A percentile compares a stretch with the other conserved stretches of the same genome.
Evolutionary conservation across 2,797 vertebrate genomes (phyloP).

Genomic region (Epinephelus malabaricus): DNA sequence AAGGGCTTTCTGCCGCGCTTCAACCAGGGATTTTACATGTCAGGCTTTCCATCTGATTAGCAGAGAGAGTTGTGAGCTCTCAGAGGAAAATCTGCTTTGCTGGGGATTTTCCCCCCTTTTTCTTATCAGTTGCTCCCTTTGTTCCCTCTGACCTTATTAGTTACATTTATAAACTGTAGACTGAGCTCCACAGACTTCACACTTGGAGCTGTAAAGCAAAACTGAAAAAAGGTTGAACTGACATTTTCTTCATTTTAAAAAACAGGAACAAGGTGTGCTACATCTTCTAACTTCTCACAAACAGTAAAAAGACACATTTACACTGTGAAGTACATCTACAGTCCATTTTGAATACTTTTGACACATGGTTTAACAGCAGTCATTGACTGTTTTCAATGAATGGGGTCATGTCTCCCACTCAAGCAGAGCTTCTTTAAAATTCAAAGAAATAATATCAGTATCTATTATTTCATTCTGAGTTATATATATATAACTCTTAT

Average conservation of each 20-base stretch:
- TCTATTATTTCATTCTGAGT: not conserved
- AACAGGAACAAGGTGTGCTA: not conserved
- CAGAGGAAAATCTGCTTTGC: slow-evolving; percentile 63
- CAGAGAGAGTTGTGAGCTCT: slow-evolving; percentile 44
- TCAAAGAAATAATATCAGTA: not conserved
- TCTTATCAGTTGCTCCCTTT: slow-evolving; percentile 30
- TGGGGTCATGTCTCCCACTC: not conserved
- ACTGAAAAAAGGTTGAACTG: not conserved
- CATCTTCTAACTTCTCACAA: not conserved
- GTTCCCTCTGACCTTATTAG: slow-evolving; percentile 21
- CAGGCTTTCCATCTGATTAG: slow-evolving; percentile 68
- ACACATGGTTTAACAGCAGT: not conserved
- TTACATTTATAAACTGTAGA: slow-evolving; percentile 23
- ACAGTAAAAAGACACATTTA: not conserved
- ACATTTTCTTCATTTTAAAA: slow-evolving; percentile 1
- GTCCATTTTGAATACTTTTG: not conserved
- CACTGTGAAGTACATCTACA: not conserved
- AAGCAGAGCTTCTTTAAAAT: slow-evolving; percentile 10
- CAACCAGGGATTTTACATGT: slow-evolving; percentile 62
- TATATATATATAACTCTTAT: not conserved
- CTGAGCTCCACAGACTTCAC: not conserved
- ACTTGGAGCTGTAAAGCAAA: not conserved
- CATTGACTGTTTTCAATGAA: not conserved
- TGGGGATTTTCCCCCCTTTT: slow-evolving; percentile 20
- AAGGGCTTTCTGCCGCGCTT: slow-evolving; percentile 59